phyloP scores from a whole-genome alignment of 1,140 invertebrate species.

The Zophobas atratus region DNA sequence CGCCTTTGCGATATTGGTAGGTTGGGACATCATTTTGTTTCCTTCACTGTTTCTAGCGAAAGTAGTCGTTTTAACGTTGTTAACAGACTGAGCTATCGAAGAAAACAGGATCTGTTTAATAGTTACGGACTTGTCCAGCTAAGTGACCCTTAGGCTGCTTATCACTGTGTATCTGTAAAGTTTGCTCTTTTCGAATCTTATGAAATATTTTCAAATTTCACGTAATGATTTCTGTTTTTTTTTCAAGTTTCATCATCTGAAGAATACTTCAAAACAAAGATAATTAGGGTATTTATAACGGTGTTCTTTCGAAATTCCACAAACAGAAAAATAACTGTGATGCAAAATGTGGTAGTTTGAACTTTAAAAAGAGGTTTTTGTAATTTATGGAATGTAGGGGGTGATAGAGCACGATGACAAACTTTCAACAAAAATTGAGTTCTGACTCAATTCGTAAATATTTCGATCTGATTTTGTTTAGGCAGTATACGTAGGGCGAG shows the following conservation, averaged over 20 bases:
- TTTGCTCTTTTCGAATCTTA: constrained; percentile 27
- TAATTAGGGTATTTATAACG: background rate
- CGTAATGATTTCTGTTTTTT: constrained; percentile 8
- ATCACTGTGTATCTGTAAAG: constrained; percentile 19
- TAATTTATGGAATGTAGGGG: too few species aligned
- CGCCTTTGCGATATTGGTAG: constrained; percentile 50
- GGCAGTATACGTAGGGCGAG: too few species aligned
- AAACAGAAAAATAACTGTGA: too few species aligned
- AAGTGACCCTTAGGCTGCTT: constrained; percentile 39
- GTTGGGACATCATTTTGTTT: constrained; percentile 55
- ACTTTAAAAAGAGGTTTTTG: too few species aligned
- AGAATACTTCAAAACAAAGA: constrained; percentile 15
- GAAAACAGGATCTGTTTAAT: constrained; percentile 46
- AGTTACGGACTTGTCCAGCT: constrained; percentile 39
- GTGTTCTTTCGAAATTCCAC: too few species aligned
- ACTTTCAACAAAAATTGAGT: too few species aligned
- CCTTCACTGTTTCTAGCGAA: constrained; percentile 3
- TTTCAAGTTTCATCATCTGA: constrained; percentile 18
- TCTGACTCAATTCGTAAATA: too few species aligned
- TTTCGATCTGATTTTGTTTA: too few species aligned
- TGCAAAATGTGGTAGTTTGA: too few species aligned
- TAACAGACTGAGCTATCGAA: constrained; percentile 41
- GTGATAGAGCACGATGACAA: too few species aligned
- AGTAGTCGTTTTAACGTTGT: constrained; percentile 13
- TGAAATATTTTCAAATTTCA: constrained; percentile 27